Evolutionary conservation across 1,140 invertebrate genomes (phyloP).

Genomic region (Dendrolimus punctatus): DNA sequence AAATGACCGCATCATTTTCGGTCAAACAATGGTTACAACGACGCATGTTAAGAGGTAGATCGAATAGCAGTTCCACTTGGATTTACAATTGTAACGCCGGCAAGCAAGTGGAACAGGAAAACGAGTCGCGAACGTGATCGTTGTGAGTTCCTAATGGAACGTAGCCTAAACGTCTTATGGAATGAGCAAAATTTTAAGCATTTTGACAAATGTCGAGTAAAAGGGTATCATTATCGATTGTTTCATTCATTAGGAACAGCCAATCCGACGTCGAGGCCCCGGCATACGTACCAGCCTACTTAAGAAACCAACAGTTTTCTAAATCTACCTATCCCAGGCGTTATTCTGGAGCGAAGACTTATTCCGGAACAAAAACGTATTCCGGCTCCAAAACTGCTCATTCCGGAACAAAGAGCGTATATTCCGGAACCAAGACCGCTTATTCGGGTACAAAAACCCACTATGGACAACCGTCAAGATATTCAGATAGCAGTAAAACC

Average conservation of each 20-base stretch:
- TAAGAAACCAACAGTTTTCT: constrained; percentile 25
- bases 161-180: no score
- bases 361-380: constrained; percentile 22
- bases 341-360: constrained; percentile 12
- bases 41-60: no score
- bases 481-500: constrained; percentile 18
- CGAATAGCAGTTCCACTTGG: no score
- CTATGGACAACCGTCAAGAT: constrained; percentile 11
- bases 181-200: no score
- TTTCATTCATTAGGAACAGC: constrained; percentile 21
- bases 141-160: no score
- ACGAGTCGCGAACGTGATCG: no score
- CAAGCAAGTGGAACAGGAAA: no score
- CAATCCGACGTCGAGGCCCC: constrained; percentile 58
- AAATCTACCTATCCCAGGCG: constrained; percentile 19
- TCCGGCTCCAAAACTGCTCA: constrained; percentile 32
- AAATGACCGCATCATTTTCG: no score
- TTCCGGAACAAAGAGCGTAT: constrained; percentile 29
- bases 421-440: constrained; percentile 23
- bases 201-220: no score
- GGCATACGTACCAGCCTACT: constrained; percentile 39
- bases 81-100: no score
- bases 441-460: constrained; percentile 18
- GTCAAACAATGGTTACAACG: no score
- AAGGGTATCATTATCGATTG: neutral